Conservation (phyloP, 1,140 invertebrate genomes). For the Cyrtorhinus lividipennis region DNA sequence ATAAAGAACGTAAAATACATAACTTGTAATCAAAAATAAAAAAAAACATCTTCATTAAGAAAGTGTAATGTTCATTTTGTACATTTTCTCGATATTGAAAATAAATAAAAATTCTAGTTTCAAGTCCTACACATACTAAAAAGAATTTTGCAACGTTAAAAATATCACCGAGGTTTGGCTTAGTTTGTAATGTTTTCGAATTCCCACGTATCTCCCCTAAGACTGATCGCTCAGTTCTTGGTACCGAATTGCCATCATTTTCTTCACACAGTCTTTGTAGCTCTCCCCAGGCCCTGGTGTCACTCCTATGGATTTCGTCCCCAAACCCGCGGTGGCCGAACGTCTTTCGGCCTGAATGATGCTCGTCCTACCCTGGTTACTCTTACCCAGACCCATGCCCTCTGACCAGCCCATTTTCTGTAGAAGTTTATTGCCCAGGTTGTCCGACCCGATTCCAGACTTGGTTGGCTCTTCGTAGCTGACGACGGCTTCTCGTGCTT, state of each 20-base stretch:
- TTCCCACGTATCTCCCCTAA: too few species aligned
- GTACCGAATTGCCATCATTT: conserved; percentile 73
- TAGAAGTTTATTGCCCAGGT: conserved; percentile 81
- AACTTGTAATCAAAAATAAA: too few species aligned
- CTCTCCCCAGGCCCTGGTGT: conserved; percentile 65
- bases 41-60: too few species aligned
- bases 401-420: conserved; percentile 99
- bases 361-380: conserved; percentile 82
- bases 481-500: conserved; percentile 38
- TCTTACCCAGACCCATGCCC: conserved; percentile 84
- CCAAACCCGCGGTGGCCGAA: conserved; percentile 54
- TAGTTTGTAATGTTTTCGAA: neutral
- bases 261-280: conserved; percentile 82
- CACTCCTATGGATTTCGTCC: conserved; percentile 54
- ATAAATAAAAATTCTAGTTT: too few species aligned
- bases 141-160: too few species aligned
- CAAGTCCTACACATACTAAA: too few species aligned
- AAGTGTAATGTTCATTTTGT: too few species aligned
- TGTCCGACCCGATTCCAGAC: conserved; percentile 66
- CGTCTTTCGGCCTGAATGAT: conserved; percentile 66
- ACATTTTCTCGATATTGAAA: too few species aligned
- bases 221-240: conserved; percentile 42
- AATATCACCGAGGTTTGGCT: neutral
- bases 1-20: too few species aligned
- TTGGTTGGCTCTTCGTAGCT: conserved; percentile 48